A percentile compares a stretch with the other conserved stretches of the same genome.
Conservation (phyloP, 2,113 vertebrate species). For the cat (Felis catus) region F.catus_Fca126_mat1.0 CM031421.1:72708501-72709000, state of each 20-base stretch:
- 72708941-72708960: not conserved
- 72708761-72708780: not conserved
- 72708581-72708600: not conserved
- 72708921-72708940: not conserved
- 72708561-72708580: not conserved
- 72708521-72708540: not conserved
- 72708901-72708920: not conserved
- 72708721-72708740: not conserved
- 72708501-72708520: not conserved
- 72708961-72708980: not conserved
- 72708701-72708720: not conserved
- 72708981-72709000: constrained; percentile 28
- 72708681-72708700: not conserved
- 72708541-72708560: not conserved
- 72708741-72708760: not conserved
- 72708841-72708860: not conserved
- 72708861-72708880: not conserved
- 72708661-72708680: not conserved
- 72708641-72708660: not conserved
- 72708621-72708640: too few species aligned
- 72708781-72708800: not conserved
- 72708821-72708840: not conserved
- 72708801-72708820: not conserved
- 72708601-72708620: not conserved
- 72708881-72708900: not conserved